Conservation (phyloP, 2,113 vertebrate genomes). For the Pristiophorus japonicus region DNA sequence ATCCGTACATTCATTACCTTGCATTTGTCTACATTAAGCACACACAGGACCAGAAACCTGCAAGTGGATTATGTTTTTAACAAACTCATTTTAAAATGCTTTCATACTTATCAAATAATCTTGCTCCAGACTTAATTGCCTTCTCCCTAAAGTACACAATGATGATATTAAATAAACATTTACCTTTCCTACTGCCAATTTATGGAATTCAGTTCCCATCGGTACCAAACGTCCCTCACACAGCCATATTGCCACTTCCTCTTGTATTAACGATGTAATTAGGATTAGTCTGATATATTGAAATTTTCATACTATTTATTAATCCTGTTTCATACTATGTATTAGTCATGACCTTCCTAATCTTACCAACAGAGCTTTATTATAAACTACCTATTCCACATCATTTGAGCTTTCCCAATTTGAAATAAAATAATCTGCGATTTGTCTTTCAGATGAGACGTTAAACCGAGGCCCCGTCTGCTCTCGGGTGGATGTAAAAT, state of each 20-base stretch:
- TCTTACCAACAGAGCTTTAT: neutral
- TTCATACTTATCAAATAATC: neutral
- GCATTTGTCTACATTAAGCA: neutral
- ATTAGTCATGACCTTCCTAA: neutral
- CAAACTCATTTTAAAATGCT: neutral
- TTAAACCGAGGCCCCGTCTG: no score
- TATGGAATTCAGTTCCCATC: neutral
- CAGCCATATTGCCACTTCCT: neutral
- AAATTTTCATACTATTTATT: slow-evolving; percentile 2
- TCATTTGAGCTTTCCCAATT: neutral
- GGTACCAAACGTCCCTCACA: neutral
- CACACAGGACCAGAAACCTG: neutral
- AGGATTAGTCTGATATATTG: neutral
- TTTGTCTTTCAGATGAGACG: no score
- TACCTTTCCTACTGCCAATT: neutral
- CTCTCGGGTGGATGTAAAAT: no score
- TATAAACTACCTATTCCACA: neutral
- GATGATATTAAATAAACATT: neutral
- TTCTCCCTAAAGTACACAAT: neutral
- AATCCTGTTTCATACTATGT: neutral
- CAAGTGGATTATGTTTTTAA: neutral
- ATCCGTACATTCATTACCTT: neutral
- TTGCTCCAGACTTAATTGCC: neutral
- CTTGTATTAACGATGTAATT: neutral
- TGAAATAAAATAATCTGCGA: neutral